Evolutionary conservation across 2,797 vertebrate genomes (phyloP).

Genomic region (Anabacerthia variegaticeps): DNA sequence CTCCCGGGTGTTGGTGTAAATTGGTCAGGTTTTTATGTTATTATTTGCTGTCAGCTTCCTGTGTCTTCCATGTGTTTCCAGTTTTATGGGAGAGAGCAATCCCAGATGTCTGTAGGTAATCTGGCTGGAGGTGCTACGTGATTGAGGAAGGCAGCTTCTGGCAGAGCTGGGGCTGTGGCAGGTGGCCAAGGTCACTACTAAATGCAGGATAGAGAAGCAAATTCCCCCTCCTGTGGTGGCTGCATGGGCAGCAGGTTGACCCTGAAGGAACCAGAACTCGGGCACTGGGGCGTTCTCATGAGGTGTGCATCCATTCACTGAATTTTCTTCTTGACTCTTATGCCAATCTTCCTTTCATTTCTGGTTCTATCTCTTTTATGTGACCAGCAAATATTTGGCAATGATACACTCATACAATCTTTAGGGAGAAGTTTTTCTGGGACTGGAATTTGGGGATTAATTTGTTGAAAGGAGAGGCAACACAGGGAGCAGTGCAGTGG

Average conservation of each 20-base stretch:
- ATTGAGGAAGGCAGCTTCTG: neutral
- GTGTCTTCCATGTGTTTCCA: neutral
- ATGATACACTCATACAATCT: neutral
- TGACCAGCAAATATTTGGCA: neutral
- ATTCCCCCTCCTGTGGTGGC: neutral
- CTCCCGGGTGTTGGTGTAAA: neutral
- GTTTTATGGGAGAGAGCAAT: neutral
- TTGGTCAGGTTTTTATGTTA: neutral
- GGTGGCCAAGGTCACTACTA: neutral
- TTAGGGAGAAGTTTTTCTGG: neutral
- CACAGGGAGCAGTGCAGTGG: neutral
- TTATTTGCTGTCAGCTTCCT: neutral
- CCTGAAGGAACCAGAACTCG: neutral
- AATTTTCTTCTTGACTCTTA: neutral
- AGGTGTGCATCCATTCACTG: neutral
- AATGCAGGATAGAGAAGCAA: accelerated
- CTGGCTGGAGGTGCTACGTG: neutral
- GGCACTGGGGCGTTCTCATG: accelerated
- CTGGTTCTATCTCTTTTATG: neutral
- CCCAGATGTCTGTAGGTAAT: neutral
- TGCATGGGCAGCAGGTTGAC: neutral
- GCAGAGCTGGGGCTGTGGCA: neutral
- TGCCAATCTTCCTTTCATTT: neutral
- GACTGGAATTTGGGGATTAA: neutral
- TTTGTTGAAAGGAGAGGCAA: neutral